A percentile compares a stretch with the other conserved stretches of the same genome.
These are phyloP conservation scores for Guaruba guarouba DNA, from an alignment of 2,113 vertebrate genomes.

Conservation along the genomic window DNA sequence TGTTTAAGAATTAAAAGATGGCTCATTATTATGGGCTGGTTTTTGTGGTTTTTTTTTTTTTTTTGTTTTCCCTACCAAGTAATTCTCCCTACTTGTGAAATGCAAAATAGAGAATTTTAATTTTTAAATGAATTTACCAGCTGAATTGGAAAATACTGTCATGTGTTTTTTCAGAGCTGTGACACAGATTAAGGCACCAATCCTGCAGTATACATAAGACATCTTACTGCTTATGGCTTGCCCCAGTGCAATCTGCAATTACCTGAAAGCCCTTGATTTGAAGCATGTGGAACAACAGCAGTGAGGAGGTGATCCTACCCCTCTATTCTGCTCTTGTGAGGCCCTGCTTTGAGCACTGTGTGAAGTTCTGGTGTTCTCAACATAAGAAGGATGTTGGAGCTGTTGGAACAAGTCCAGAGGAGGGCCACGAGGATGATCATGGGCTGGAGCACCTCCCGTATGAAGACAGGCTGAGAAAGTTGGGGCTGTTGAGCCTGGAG, in stretches of 20 bases:
- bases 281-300: background rate
- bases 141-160: background rate
- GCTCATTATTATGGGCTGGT: background rate
- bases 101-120: background rate
- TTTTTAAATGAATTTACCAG: background rate
- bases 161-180: background rate
- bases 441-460: too few species aligned
- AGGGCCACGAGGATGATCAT: background rate
- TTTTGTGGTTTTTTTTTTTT: background rate
- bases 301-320: background rate
- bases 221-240: background rate
- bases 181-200: background rate
- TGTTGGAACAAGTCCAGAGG: background rate
- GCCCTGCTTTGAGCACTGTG: background rate
- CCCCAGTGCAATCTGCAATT: background rate
- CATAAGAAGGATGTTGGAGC: background rate
- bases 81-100: background rate
- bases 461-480: too few species aligned
- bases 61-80: background rate
- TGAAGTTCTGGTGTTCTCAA: background rate
- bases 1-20: background rate
- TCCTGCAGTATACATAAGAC: background rate
- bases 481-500: too few species aligned
- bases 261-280: background rate
- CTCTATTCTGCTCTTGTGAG: background rate